A percentile compares a stretch with the other conserved stretches of the same genome.
Evolutionary conservation across 2,113 vertebrate genomes (phyloP).

Genomic region (mouse (Mus musculus)): DNA sequence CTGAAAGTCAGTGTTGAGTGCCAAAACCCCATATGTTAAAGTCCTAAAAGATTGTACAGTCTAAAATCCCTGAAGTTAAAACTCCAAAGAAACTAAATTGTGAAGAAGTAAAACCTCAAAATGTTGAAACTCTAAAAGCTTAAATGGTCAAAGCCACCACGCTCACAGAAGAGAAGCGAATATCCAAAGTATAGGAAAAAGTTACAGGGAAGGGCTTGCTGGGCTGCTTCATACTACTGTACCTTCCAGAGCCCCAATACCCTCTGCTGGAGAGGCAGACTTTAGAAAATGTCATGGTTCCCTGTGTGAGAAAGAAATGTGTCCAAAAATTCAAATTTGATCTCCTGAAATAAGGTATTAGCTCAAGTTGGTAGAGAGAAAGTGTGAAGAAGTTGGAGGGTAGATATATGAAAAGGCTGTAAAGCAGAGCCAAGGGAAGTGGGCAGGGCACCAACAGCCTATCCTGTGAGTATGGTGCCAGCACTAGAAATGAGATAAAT

Average conservation of each 20-base stretch:
- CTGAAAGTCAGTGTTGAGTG: background rate
- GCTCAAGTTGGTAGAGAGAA: background rate
- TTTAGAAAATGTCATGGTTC: background rate
- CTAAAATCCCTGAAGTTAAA: background rate
- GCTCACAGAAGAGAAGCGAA: background rate
- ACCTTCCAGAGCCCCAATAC: background rate
- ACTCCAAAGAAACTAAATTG: background rate
- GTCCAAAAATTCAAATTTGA: background rate
- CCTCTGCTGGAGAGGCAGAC: background rate
- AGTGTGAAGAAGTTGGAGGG: background rate
- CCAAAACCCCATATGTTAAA: background rate
- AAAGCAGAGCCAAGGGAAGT: background rate
- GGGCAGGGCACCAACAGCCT: background rate
- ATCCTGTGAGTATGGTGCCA: background rate
- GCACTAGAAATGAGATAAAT: background rate
- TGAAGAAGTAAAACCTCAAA: background rate
- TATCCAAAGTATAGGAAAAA: background rate
- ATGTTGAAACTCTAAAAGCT: background rate
- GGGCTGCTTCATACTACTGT: background rate
- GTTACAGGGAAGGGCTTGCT: background rate
- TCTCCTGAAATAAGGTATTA: background rate
- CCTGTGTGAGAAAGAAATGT: background rate
- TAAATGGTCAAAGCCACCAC: background rate
- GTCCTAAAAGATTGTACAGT: background rate
- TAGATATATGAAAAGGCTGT: background rate